Base-by-base conservation (phyloP, 2,113 vertebrate genomes). In the Toxostoma redivivum region DNA sequence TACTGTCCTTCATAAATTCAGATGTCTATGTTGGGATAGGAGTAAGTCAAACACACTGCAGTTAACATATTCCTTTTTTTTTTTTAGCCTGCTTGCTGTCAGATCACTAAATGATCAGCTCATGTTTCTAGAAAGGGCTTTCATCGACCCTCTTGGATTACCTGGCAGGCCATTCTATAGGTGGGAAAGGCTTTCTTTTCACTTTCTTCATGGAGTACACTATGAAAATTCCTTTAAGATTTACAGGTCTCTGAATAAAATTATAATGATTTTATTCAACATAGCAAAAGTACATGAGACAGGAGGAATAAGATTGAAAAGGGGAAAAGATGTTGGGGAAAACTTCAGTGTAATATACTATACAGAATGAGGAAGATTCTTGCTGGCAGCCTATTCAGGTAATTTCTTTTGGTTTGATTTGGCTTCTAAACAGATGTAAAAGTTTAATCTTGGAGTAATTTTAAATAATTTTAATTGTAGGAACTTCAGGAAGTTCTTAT, bases 81-180 rank as follows among this genome's bases (percentile, higher is more conserved):
- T 51, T n/a, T 86, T 42, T 72, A 98, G 98, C 76, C 76, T 94
- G 5, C 65, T 98, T 87, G 93, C 96, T 91, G 95, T 98, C 45
- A 98, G 99, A 71, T 97, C 98, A 72, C 88, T 98, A 66, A 99
- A 99, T 35, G 99, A 99, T 95, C 99, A 99, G 93, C 87, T 99
- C 60, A 99, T 99, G 99, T 98, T 99, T 82, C 97, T 99, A 94
- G 99, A 99, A 97, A 98, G 99, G 92, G 98, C 99, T 40, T 99
- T 99, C 94, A 98, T 99, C 0, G 99, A 99, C 95, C 99, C 99
- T 51, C 98, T 99, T 88, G 99, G 99, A 22, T 98, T 99, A 94
- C 99, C 99, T 74, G 99, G 98, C 50, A 98, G 99, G 94, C 98
- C 97, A 2, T 99, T 99, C 94, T 99, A 99, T 86, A 99, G 99